Base-by-base conservation (phyloP, 1,140 invertebrate species). In the Nymphalis io region DNA sequence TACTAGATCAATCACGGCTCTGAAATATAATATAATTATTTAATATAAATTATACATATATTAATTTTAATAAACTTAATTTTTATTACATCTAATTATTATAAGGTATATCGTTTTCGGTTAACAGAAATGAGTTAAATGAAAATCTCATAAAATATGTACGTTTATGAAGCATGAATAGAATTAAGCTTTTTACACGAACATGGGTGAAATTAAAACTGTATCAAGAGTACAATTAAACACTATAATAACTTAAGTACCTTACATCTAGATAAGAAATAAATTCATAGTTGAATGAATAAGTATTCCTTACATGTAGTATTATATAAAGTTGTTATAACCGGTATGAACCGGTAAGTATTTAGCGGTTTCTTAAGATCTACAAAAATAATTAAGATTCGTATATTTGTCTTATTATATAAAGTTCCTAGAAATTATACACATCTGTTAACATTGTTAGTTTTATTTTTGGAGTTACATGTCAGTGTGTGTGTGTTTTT, bases 131-230 rank as follows among this genome's bases (percentile, higher is more conserved):
- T 46, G 44, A 16, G 4, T 4, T 15, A 46, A n/a, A 46, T 46
- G 8, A 46, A 16, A 16, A 51, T 21, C 46, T 1, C 46, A 51
- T 51, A 51, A 51, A 51, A 51, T 33, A 51, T 51, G 20, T 51
- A 51, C 20, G 46, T 51, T 51, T 51, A 51, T 51, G 46, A 21
- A 8, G 16, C 46, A 51, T 21, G 46, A 51, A 51, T 20, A 51
- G 18, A 51, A 51, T 51, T 20, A 51, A 51, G 20, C 16, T 51
- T 51, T 51, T 18, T 51, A 18, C 20, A 51, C 12, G 16, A 21
- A 10, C 6, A 20, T 20, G 46, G 11, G 6, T 20, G 46, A 20
- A 20, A 51, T 51, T 16, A 46, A 46, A 46, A 46, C 42, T 46
- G 42, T 46, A 46, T 15, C 15, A n/a, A n/a, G 42, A 8, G 42